Percentiles rank a stretch among this genome's conserved stretches.
Evolutionary conservation across 2,888 invertebrate species (phyloP).

Genomic region (Anthophora plumipes): DNA sequence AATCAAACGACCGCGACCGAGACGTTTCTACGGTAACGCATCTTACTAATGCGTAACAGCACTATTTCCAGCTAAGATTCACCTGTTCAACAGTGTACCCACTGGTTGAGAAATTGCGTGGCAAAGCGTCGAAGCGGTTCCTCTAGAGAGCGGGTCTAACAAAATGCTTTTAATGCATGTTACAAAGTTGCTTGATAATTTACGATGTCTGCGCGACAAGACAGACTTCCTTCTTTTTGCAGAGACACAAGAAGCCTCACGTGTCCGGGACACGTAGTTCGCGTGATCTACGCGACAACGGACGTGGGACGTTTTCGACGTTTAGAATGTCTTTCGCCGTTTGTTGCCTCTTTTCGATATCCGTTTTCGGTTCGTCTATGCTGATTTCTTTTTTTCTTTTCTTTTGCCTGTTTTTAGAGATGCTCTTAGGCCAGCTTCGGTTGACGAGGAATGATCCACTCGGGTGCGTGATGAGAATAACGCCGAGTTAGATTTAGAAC

Average conservation of each 20-base stretch:
- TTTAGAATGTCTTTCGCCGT: background rate
- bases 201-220: conserved; percentile 22
- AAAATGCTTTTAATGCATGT: conserved; percentile 42
- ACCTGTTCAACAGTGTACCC: conserved; percentile 29
- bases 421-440: background rate
- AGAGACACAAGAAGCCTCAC: background rate
- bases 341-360: background rate
- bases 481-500: no score
- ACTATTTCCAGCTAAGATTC: conserved; percentile 54
- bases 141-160: background rate
- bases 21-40: no score
- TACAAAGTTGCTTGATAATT: conserved; percentile 36
- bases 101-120: conserved; percentile 4
- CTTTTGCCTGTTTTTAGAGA: background rate
- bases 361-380: background rate
- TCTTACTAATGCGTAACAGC: conserved; percentile 32
- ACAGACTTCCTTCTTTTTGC: conserved; percentile 15
- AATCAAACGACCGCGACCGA: conserved; percentile 43
- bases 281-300: conserved; percentile 22
- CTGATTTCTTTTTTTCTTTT: background rate
- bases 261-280: conserved; percentile 6
- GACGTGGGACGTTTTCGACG: conserved; percentile 17
- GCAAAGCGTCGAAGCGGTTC: conserved; percentile 10
- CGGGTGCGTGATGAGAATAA: no score
- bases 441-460: background rate